These are phyloP conservation scores for Crocodylus rhombifer DNA, from an alignment of 2,797 vertebrate species.

Conservation along the genomic window DNA sequence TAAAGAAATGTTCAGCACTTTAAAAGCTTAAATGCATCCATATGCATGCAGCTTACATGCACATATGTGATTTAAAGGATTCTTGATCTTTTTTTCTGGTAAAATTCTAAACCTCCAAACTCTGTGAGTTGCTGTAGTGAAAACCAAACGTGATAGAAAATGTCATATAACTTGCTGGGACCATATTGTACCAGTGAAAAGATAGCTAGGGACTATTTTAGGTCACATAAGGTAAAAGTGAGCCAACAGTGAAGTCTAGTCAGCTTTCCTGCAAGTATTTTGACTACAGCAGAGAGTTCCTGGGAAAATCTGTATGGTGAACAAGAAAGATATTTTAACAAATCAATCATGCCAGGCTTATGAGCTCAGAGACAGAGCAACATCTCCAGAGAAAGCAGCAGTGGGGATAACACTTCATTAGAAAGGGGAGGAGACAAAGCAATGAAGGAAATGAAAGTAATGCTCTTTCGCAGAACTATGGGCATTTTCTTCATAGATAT, in stretches of 20 bases:
- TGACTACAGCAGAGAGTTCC: slow-evolving; percentile 1
- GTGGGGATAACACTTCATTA: not conserved
- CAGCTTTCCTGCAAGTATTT: slow-evolving; percentile 42
- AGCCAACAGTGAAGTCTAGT: not conserved
- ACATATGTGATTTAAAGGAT: slow-evolving; percentile 51
- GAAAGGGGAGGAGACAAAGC: not conserved
- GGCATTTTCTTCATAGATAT: not conserved
- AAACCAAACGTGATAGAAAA: slow-evolving; percentile 51
- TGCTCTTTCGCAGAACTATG: not conserved
- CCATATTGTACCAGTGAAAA: slow-evolving; percentile 1
- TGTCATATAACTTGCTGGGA: slow-evolving; percentile 30
- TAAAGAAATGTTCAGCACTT: slow-evolving; percentile 31
- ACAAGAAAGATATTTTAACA: not conserved
- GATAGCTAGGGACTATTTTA: slow-evolving; percentile 38
- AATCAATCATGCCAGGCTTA: not conserved
- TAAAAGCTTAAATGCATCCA: slow-evolving; percentile 66
- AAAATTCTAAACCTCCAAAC: slow-evolving; percentile 37
- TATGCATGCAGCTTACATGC: slow-evolving; percentile 21
- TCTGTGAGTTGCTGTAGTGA: slow-evolving; percentile 33
- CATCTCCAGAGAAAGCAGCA: slow-evolving; percentile 3
- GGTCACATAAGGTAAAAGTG: slow-evolving; percentile 48
- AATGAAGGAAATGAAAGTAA: not conserved
- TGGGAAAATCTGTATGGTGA: slow-evolving; percentile 19
- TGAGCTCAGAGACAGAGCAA: not conserved
- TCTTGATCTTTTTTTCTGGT: slow-evolving; percentile 39